phyloP scores from a whole-genome alignment of 1,140 invertebrate genomes.

The Zelostemma sp. region DNA sequence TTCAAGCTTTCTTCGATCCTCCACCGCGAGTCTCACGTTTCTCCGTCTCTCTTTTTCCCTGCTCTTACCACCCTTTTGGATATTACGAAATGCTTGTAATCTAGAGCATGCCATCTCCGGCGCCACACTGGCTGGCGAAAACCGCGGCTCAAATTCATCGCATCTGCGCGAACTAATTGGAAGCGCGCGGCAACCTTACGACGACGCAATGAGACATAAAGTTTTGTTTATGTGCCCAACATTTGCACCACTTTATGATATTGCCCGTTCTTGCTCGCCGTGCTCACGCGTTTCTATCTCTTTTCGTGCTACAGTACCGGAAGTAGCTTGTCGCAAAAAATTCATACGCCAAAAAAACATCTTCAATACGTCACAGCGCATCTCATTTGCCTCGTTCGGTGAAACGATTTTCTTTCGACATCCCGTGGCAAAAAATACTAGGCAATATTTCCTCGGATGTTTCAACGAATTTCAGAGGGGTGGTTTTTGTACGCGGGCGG shows the following conservation, averaged over 20 bases:
- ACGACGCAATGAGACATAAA: constrained; percentile 24
- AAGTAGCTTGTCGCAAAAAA: too few relatives aligned
- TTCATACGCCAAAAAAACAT: too few relatives aligned
- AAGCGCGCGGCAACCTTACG: constrained; percentile 22
- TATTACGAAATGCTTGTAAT: constrained; percentile 52
- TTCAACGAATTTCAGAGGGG: too few relatives aligned
- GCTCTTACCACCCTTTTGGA: constrained; percentile 38
- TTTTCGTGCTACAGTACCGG: too few relatives aligned
- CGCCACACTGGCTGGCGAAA: constrained; percentile 5
- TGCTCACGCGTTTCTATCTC: neutral
- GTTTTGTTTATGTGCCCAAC: constrained; percentile 20
- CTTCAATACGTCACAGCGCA: too few relatives aligned
- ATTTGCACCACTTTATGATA: constrained; percentile 11
- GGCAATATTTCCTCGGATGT: too few relatives aligned
- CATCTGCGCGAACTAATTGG: constrained; percentile 35
- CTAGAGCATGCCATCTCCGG: constrained; percentile 27
- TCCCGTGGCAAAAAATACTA: too few relatives aligned
- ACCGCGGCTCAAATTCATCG: constrained; percentile 20
- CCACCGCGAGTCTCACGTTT: too few relatives aligned
- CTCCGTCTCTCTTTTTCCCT: constrained; percentile 17
- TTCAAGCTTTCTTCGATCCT: constrained; percentile 8
- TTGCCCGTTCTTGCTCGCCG: neutral
- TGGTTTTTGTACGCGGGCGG: too few relatives aligned
- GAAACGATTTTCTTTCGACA: too few relatives aligned
- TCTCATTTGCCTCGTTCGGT: too few relatives aligned